Conservation (phyloP, 2,888 invertebrate species). For the Geophilus truncorum region DNA sequence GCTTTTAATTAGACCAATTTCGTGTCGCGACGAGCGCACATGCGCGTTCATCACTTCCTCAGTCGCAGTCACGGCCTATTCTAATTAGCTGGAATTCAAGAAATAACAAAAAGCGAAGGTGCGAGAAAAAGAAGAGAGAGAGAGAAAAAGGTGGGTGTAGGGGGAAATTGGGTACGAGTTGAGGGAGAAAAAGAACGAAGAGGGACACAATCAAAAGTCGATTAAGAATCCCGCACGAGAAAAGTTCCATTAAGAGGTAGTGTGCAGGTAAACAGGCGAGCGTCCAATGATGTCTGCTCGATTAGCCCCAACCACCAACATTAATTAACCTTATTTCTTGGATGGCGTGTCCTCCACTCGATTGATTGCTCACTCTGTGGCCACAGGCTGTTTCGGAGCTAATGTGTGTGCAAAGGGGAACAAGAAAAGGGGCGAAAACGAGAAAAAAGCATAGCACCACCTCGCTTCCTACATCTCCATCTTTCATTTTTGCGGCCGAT, state of each 20-base stretch:
- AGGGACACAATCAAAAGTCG: constrained; percentile 16
- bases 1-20: constrained; percentile 33
- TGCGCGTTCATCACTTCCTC: neutral
- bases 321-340: constrained; percentile 33
- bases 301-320: constrained; percentile 28
- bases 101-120: neutral
- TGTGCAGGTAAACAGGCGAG: constrained; percentile 20
- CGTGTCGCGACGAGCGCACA: neutral
- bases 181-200: neutral
- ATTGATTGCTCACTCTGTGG: constrained; percentile 22
- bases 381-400: constrained; percentile 22
- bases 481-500: constrained; percentile 7
- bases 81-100: constrained; percentile 8
- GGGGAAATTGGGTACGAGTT: no score
- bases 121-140: neutral
- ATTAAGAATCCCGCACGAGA: constrained; percentile 11
- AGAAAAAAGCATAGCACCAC: neutral
- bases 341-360: constrained; percentile 25
- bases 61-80: neutral
- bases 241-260: constrained; percentile 20
- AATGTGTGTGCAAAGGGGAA: constrained; percentile 2
- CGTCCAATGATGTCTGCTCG: constrained; percentile 28
- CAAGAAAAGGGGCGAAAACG: neutral
- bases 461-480: neutral
- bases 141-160: neutral